Evolutionary conservation across 2,888 invertebrate genomes (phyloP).

Genomic region (Hypomecis punctinalis): DNA sequence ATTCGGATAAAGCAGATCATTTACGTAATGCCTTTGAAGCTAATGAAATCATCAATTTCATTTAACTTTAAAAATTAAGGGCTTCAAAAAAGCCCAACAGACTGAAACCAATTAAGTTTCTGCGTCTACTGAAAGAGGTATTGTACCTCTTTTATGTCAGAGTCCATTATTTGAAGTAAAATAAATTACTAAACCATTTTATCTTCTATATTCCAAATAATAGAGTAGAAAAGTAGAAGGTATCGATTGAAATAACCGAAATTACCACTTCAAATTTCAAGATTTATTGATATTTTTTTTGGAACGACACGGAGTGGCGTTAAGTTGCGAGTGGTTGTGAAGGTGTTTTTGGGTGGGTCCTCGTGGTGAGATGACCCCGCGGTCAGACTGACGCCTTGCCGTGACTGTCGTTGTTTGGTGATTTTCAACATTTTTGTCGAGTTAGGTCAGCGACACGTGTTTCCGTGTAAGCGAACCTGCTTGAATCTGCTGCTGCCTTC

Average conservation of each 20-base stretch:
- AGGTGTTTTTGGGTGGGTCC: too few species aligned
- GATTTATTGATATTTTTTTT: too few species aligned
- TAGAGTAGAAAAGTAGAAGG: background rate
- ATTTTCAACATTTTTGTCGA: too few species aligned
- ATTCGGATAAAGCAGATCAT: slow-evolving; percentile 8
- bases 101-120: slow-evolving; percentile 11
- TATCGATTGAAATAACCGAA: background rate
- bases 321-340: too few species aligned
- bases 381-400: too few species aligned
- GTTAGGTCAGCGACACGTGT: too few species aligned
- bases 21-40: slow-evolving; percentile 6
- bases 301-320: too few species aligned
- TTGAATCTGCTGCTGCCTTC: too few species aligned
- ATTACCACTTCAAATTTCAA: too few species aligned
- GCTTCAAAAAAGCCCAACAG: background rate
- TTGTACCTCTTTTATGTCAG: background rate
- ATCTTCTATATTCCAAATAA: slow-evolving; percentile 2
- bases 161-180: background rate
- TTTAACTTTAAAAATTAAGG: slow-evolving; percentile 5
- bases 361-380: too few species aligned
- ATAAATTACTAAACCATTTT: background rate
- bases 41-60: slow-evolving; percentile 14
- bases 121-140: background rate
- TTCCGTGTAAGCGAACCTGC: too few species aligned
- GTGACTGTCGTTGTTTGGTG: too few species aligned